phyloP scores from a whole-genome alignment of 2,113 vertebrate species.

The Hylia prasina region DNA sequence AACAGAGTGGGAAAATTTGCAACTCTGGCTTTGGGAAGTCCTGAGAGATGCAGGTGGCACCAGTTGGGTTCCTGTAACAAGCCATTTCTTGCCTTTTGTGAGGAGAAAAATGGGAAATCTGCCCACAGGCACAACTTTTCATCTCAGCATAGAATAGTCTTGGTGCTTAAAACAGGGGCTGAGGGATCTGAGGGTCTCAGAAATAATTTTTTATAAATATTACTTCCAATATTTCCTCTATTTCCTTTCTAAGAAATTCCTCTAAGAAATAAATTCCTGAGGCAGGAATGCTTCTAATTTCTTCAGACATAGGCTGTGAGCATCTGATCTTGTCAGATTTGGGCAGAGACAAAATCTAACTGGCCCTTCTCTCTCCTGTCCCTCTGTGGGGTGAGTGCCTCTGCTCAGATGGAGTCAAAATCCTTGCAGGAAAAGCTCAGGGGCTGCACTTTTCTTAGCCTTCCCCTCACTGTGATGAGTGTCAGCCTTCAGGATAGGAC shows the following conservation, averaged over 20 bases:
- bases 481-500: background rate
- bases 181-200: background rate
- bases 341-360: background rate
- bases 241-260: background rate
- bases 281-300: background rate
- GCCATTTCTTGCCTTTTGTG: background rate
- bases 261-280: background rate
- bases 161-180: background rate
- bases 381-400: background rate
- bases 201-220: background rate
- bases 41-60: background rate
- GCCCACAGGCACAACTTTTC: background rate
- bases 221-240: background rate
- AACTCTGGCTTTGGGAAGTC: background rate
- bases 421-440: background rate
- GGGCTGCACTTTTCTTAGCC: background rate
- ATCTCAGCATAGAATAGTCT: background rate
- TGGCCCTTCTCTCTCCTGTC: background rate
- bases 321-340: background rate
- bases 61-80: background rate
- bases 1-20: background rate
- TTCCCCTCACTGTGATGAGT: rapidly evolving
- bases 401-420: rapidly evolving
- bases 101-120: background rate
- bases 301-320: background rate